Evolutionary conservation across 2,797 vertebrate species (phyloP).

Genomic region (Astyanax mexicanus): DNA sequence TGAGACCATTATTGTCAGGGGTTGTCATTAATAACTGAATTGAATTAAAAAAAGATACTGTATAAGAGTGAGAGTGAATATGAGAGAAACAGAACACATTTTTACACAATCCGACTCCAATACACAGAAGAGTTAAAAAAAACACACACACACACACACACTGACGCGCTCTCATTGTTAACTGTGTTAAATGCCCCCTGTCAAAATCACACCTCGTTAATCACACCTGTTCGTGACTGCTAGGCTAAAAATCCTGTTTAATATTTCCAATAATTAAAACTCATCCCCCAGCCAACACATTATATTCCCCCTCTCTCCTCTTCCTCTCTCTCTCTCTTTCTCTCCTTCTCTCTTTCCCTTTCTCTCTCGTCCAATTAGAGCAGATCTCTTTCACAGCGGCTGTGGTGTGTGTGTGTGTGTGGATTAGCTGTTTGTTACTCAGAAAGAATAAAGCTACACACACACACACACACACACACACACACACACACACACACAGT

Average conservation of each 20-base stretch:
- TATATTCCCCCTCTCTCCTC: background rate
- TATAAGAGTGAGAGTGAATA: too few species aligned
- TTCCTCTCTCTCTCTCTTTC: background rate
- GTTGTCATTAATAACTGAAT: too few species aligned
- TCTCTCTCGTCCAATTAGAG: constrained; percentile 67
- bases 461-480: too few species aligned
- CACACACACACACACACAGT: background rate
- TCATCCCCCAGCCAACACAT: background rate
- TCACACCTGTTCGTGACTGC: background rate
- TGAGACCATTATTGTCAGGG: too few species aligned
- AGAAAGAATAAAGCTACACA: too few species aligned
- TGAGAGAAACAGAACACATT: too few species aligned
- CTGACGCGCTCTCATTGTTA: background rate
- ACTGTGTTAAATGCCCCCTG: background rate
- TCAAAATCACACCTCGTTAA: background rate
- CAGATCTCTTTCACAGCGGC: constrained; percentile 53
- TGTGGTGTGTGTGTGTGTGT: constrained; percentile 51
- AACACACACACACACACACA: background rate
- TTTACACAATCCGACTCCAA: too few species aligned
- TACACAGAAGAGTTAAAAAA: too few species aligned
- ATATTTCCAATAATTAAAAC: background rate
- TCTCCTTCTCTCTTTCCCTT: background rate
- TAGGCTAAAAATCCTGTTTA: constrained; percentile 61
- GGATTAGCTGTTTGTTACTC: too few species aligned
- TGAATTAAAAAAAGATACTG: too few species aligned